phyloP scores from a whole-genome alignment of 1,140 invertebrate genomes.

The Sitodiplosis mosellana region DNA sequence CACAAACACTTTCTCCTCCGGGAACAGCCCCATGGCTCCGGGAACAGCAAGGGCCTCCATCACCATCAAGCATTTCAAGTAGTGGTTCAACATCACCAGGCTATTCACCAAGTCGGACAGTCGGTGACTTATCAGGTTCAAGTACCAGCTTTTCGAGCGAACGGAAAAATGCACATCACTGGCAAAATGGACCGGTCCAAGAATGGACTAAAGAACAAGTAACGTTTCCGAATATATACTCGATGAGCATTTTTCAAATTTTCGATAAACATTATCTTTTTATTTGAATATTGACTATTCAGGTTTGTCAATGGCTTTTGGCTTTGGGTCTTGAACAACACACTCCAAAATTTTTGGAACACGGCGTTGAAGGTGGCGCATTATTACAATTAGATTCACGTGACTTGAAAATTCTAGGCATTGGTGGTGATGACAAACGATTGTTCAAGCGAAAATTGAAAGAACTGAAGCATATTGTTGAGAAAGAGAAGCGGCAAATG shows the following conservation, averaged over 20 bases:
- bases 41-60: slow-evolving; percentile 27
- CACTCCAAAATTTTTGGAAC: slow-evolving; percentile 62
- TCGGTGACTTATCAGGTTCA: slow-evolving; percentile 30
- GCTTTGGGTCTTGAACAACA: slow-evolving; percentile 66
- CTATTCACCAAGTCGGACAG: slow-evolving; percentile 24
- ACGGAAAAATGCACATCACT: slow-evolving; percentile 31
- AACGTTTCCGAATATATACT: background rate
- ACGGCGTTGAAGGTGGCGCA: slow-evolving; percentile 63
- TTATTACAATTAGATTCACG: slow-evolving; percentile 68
- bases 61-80: slow-evolving; percentile 43
- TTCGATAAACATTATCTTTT: slow-evolving; percentile 5
- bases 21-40: slow-evolving; percentile 15
- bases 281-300: no score
- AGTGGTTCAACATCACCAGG: slow-evolving; percentile 34
- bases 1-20: slow-evolving; percentile 33
- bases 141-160: slow-evolving; percentile 30
- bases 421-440: slow-evolving; percentile 60
- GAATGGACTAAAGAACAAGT: slow-evolving; percentile 78
- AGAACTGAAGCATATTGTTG: slow-evolving; percentile 57
- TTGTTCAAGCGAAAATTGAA: slow-evolving; percentile 76
- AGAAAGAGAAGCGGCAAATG: slow-evolving; percentile 54
- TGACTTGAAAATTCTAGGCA: slow-evolving; percentile 71
- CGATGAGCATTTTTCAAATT: slow-evolving; percentile 1
- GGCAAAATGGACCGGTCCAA: slow-evolving; percentile 48
- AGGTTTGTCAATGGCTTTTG: slow-evolving; percentile 80